These are phyloP conservation scores for Siderastrea siderea DNA, from an alignment of 92 coral and sea anemone genomes.

Conservation along the genomic window DNA sequence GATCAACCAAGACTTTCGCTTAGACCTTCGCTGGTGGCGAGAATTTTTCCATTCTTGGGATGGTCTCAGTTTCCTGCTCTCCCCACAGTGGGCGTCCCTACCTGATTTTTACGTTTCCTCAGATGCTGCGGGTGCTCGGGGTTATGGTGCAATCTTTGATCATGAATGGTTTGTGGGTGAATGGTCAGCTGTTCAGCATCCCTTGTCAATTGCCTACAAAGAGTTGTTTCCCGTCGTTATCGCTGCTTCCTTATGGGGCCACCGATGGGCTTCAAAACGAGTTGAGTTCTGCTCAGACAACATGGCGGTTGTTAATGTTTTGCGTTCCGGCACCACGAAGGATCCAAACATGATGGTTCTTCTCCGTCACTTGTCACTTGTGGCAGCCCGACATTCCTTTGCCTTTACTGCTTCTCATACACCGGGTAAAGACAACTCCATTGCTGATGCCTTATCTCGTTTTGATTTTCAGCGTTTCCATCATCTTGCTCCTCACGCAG, in stretches of 20 bases:
- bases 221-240: no score
- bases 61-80: conserved; percentile 3
- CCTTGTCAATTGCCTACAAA: no score
- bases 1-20: conserved; percentile 25
- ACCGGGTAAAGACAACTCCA: no score
- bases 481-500: no score
- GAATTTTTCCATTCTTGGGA: conserved; percentile 31
- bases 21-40: conserved; percentile 30
- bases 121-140: conserved; percentile 12
- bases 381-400: no score
- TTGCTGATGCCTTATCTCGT: not conserved
- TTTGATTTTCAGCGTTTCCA: not conserved
- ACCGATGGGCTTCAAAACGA: no score
- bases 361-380: not conserved
- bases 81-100: not conserved
- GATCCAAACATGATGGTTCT: conserved; percentile 18
- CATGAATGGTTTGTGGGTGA: not conserved
- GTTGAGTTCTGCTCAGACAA: not conserved
- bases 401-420: no score
- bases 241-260: no score
- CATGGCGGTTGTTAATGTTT: conserved; percentile 3
- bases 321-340: conserved; percentile 13
- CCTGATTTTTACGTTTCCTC: not conserved
- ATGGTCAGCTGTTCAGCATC: no score
- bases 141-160: not conserved